Evolutionary conservation across 2,113 vertebrate species (phyloP).

Genomic region (Pelusios castaneus): DNA sequence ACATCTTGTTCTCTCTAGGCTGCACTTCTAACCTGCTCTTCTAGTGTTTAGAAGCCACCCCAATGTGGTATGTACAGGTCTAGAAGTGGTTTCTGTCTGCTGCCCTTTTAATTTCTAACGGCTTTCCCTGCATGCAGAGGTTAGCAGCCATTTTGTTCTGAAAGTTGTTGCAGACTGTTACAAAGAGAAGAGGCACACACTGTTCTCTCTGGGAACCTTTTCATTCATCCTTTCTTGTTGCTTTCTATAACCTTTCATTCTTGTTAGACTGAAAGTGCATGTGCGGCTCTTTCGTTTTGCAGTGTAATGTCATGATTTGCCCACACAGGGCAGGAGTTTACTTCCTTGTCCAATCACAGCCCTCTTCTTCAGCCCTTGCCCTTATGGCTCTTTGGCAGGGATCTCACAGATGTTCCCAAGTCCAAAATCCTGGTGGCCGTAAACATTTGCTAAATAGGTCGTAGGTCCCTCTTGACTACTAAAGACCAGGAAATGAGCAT

Average conservation of each 20-base stretch:
- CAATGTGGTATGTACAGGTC: background rate
- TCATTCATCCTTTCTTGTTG: background rate
- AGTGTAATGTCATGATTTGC: background rate
- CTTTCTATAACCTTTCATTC: background rate
- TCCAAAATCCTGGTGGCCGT: too few species aligned
- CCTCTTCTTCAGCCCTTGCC: too few species aligned
- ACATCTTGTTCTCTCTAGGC: background rate
- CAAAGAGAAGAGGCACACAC: background rate
- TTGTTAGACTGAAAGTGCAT: background rate
- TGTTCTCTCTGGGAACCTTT: background rate
- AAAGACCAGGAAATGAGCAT: too few species aligned
- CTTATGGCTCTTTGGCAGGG: too few species aligned
- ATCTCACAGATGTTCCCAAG: too few species aligned
- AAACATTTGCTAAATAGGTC: too few species aligned
- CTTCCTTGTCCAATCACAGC: too few species aligned
- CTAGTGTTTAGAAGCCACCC: background rate
- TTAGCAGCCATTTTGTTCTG: background rate
- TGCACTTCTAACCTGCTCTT: background rate
- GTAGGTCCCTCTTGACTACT: too few species aligned
- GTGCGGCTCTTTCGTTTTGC: background rate
- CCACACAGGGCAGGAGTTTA: background rate
- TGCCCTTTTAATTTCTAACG: background rate
- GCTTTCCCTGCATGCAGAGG: too few species aligned
- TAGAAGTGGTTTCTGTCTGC: background rate
- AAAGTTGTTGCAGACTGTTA: background rate